These are phyloP conservation scores for Musca domestica DNA, from an alignment of 1,140 invertebrate genomes.

Conservation along the genomic window DNA sequence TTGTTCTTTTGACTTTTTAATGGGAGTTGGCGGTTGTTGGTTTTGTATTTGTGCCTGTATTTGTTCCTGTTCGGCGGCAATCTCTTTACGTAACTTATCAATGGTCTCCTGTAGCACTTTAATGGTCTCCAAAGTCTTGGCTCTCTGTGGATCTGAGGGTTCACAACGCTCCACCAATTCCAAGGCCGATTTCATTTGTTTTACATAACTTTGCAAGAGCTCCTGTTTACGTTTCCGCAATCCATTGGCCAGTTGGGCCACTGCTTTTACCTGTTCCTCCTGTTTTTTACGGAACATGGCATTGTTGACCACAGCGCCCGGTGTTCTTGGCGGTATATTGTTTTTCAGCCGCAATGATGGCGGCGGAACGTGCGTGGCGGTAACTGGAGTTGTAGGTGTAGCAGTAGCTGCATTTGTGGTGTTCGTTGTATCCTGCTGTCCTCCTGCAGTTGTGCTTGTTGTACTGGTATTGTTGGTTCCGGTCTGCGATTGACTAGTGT, in stretches of 20 bases:
- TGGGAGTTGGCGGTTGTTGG: conserved; percentile 30
- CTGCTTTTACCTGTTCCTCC: conserved; percentile 52
- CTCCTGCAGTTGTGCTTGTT: conserved; percentile 19
- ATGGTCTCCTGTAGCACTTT: conserved; percentile 49
- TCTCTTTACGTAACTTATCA: conserved; percentile 49
- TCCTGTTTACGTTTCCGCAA: conserved; percentile 50
- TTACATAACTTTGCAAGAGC: conserved; percentile 50
- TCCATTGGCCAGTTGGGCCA: conserved; percentile 50
- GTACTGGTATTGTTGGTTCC: conserved; percentile 28
- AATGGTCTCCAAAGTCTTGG: conserved; percentile 43
- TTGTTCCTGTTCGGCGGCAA: conserved; percentile 50
- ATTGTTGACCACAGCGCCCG: conserved; percentile 5
- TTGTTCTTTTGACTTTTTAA: conserved; percentile 52
- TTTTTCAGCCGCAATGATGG: conserved; percentile 43
- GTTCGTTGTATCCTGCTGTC: not conserved
- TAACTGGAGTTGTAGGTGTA: not conserved
- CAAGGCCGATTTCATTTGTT: conserved; percentile 50
- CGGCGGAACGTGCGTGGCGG: conserved; percentile 40
- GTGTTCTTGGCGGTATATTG: conserved; percentile 18
- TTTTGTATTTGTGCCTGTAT: conserved; percentile 49
- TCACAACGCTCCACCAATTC: conserved; percentile 50
- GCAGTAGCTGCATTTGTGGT: conserved; percentile 8
- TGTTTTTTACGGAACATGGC: conserved; percentile 49
- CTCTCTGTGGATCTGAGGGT: conserved; percentile 42
- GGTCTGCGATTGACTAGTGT: conserved; percentile 24